These are phyloP conservation scores for Orycteropus afer DNA, from an alignment of 2,113 vertebrate species.

Conservation along the genomic window DNA sequence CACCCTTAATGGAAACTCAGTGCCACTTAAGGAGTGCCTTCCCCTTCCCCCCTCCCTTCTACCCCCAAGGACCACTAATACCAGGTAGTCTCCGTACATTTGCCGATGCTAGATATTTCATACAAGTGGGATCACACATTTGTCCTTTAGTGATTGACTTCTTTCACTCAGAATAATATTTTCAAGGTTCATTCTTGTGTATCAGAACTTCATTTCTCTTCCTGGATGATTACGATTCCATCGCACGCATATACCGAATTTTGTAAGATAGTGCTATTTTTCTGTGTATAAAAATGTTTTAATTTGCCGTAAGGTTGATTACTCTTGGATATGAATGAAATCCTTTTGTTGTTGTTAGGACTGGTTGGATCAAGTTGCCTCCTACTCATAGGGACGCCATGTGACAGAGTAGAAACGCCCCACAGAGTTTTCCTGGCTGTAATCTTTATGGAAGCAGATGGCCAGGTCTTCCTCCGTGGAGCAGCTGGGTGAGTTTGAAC, in stretches of 20 bases:
- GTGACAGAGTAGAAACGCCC: not conserved
- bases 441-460: no score
- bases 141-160: not conserved
- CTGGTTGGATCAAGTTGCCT: not conserved
- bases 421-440: no score
- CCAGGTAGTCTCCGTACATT: no score
- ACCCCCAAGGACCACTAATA: no score
- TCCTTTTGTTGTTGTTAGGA: not conserved
- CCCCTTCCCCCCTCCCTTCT: no score
- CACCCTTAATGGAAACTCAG: no score
- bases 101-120: no score
- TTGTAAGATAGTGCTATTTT: constrained; percentile 2
- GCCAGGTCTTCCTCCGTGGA: not conserved
- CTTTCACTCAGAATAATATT: not conserved
- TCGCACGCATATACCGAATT: not conserved
- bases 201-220: not conserved
- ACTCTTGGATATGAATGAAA: not conserved
- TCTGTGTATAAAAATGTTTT: not conserved
- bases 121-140: no score
- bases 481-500: not conserved
- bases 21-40: no score
- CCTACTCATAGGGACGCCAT: not conserved
- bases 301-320: not conserved
- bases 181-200: not conserved
- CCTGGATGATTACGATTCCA: not conserved